phyloP scores from a whole-genome alignment of 1,140 invertebrate species.

The Aphaenogaster floridana region DNA sequence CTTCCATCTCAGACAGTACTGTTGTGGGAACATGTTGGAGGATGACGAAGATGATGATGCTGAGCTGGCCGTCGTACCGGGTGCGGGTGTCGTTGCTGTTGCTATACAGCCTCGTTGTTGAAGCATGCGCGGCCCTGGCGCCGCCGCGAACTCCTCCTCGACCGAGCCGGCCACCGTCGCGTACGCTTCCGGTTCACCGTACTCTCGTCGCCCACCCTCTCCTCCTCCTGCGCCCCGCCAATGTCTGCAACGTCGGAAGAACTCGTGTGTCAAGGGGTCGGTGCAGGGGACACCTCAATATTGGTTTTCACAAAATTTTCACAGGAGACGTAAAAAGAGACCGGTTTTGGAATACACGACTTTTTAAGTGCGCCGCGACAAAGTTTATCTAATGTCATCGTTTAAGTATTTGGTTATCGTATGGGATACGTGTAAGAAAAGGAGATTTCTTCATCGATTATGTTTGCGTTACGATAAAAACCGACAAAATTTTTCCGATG shows the following conservation, averaged over 20 bases:
- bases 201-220: conserved; percentile 45
- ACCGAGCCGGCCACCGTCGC: conserved; percentile 76
- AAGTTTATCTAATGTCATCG: background rate
- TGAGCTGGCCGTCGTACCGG: conserved; percentile 67
- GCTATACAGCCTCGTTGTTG: conserved; percentile 80
- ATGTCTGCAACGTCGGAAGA: conserved; percentile 45
- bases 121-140: conserved; percentile 83
- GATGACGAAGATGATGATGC: conserved; percentile 55
- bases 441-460: background rate
- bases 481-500: too few relatives aligned
- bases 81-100: conserved; percentile 71
- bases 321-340: background rate
- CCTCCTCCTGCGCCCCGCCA: conserved; percentile 58
- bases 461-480: conserved; percentile 14
- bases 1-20: conserved; percentile 96
- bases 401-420: background rate
- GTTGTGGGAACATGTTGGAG: conserved; percentile 91
- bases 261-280: conserved; percentile 5
- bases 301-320: background rate
- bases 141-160: conserved; percentile 71
- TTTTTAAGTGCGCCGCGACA: background rate
- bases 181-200: conserved; percentile 76
- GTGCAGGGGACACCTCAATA: background rate
- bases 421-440: background rate
- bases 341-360: background rate